Evolutionary conservation across 2,797 vertebrate genomes (phyloP).

Genomic region (Tachyglossus aculeatus): DNA sequence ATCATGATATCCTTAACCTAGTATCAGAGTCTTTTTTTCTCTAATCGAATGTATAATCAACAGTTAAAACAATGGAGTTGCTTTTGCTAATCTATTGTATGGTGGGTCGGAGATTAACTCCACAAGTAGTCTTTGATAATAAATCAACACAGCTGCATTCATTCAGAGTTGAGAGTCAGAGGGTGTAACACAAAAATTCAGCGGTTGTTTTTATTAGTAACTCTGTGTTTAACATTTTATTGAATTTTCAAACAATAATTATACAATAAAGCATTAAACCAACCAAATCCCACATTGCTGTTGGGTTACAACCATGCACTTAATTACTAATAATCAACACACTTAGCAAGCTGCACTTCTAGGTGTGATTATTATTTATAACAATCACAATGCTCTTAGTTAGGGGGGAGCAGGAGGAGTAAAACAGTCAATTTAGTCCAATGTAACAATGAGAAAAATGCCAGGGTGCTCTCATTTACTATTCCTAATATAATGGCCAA

Average conservation of each 20-base stretch:
- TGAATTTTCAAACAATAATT: slow-evolving; percentile 50
- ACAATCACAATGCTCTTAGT: background rate
- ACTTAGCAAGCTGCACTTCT: slow-evolving; percentile 3
- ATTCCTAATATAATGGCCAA: background rate
- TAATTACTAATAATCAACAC: slow-evolving; percentile 47
- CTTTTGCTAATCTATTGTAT: slow-evolving; percentile 48
- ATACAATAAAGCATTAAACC: slow-evolving; percentile 31
- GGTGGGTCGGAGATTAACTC: slow-evolving; percentile 41
- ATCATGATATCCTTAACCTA: slow-evolving; percentile 23
- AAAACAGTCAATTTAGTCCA: slow-evolving; percentile 4
- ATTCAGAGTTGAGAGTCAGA: slow-evolving; percentile 15
- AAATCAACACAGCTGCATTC: slow-evolving; percentile 41
- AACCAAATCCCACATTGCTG: slow-evolving; percentile 18
- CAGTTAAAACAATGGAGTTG: slow-evolving; percentile 48
- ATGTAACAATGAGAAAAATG: background rate
- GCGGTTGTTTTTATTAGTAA: slow-evolving; percentile 21
- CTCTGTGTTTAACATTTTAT: slow-evolving; percentile 29
- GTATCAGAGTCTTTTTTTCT: slow-evolving; percentile 27
- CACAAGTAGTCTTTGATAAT: slow-evolving; percentile 35
- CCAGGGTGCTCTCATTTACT: background rate
- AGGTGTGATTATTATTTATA: slow-evolving; percentile 23
- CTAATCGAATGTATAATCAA: slow-evolving; percentile 49
- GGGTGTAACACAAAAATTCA: background rate
- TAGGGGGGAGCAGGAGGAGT: background rate
- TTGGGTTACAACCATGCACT: slow-evolving; percentile 34